Base-by-base conservation (phyloP, 2,888 invertebrate species). In the Dascillus cervinus region DNA sequence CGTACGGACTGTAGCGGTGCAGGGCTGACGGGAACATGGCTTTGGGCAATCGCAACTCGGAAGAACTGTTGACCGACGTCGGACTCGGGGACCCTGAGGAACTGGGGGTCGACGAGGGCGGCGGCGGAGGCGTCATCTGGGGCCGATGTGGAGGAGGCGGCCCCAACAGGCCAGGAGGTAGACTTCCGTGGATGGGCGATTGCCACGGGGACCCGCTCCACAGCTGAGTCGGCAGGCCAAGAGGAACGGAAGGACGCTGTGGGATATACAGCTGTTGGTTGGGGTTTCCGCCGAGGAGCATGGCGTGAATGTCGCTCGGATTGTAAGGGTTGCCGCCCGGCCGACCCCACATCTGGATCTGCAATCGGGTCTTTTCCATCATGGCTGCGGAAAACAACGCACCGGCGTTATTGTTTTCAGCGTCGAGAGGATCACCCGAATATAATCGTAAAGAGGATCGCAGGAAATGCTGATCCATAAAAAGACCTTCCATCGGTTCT, bases 401-500 rank as follows among this genome's bases (percentile, higher is more conserved):
- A 23, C 57, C 58, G 15, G 63, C 60, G 32, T 53, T 55, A 51
- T 66, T 67, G 47, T 64, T 64, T 41, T 66, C 68, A 11, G 67
- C 69, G 52, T 64, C 74, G 54, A 64, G 66, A 26, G 69, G 64
- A 45, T 73, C 73, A 30, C 77, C 74, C 3, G 79, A 64, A 55
- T 73, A 74, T 3, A 75, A 67, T 13, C 74, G 64, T 21, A 70
- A 56, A 2, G 75, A 69, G 3, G 73, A 71, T 21, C 76, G 74
- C 8, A 83, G 69, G 52, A 83, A 70, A 55, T 82, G 82, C 55
- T 84, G 83, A 54, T 84, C 83, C 73, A 82, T 79, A 59, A 84
- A 69, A 68, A 85, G 75, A 51, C 77, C 67, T 64, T 85, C 85
- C 79, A 85, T 82, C 20, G 83, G 83, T 56, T 86, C 85, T 66